phyloP scores from a whole-genome alignment of 2,113 vertebrate species.

The Clupea harengus region DNA sequence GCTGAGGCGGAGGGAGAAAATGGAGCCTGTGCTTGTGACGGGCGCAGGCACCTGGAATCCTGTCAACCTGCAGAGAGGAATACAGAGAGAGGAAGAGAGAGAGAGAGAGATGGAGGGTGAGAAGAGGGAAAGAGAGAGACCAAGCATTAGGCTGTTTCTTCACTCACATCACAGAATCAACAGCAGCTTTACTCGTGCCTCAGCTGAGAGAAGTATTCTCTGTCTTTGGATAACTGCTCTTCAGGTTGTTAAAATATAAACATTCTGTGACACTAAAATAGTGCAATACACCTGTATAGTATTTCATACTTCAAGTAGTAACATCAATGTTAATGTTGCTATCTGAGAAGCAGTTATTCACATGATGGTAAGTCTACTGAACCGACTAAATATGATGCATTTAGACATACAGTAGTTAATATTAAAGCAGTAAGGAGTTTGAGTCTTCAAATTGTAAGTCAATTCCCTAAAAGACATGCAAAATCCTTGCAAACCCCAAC shows the following conservation, averaged over 20 bases:
- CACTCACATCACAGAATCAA: neutral
- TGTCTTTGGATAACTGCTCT: neutral
- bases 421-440: too few species aligned
- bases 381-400: neutral
- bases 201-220: neutral
- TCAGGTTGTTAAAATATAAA: neutral
- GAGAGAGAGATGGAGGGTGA: neutral
- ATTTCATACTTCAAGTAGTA: neutral
- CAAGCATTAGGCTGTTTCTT: neutral
- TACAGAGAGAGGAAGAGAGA: slow-evolving; percentile 22
- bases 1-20: slow-evolving; percentile 95
- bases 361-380: neutral
- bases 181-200: neutral
- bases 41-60: slow-evolving; percentile 96
- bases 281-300: neutral
- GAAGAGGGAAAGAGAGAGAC: neutral
- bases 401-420: neutral
- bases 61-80: slow-evolving; percentile 83
- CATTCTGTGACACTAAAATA: neutral
- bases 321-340: too few species aligned
- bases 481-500: neutral
- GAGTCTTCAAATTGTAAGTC: too few species aligned
- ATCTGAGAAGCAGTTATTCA: too few species aligned
- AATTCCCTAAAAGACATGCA: neutral
- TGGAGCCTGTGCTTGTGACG: slow-evolving; percentile 94